phyloP scores from a whole-genome alignment of 2,888 invertebrate species.

The Crocallis elinguaria region DNA sequence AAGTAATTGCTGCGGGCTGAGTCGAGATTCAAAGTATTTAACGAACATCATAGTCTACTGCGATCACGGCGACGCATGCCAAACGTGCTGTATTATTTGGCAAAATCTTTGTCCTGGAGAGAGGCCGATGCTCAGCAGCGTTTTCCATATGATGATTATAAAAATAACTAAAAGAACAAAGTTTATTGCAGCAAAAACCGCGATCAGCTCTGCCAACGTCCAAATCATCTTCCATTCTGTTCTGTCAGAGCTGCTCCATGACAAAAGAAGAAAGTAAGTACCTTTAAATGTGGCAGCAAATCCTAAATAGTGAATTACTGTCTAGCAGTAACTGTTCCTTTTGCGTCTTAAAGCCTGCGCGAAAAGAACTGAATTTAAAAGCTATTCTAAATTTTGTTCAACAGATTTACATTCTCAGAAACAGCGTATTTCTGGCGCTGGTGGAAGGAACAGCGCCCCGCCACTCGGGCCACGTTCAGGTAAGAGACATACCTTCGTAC shows the following conservation, averaged over 20 bases:
- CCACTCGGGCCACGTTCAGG: constrained; percentile 65
- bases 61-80: no score
- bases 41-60: no score
- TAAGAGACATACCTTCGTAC: constrained; percentile 2
- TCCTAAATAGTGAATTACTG: no score
- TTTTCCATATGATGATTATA: no score
- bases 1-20: no score
- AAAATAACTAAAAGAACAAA: no score
- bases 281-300: not conserved
- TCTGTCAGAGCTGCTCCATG: constrained; percentile 69
- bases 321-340: no score
- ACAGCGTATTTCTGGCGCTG: constrained; percentile 92
- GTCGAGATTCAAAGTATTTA: no score
- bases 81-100: no score
- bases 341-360: no score
- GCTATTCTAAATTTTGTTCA: not conserved
- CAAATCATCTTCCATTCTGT: constrained; percentile 75
- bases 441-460: constrained; percentile 88
- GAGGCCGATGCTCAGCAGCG: not conserved
- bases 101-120: not conserved
- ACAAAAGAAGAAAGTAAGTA: constrained; percentile 71
- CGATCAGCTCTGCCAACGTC: constrained; percentile 70
- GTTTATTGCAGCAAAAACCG: constrained; percentile 59
- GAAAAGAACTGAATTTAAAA: not conserved
- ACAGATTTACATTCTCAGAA: constrained; percentile 92